Conservation (phyloP, 2,888 invertebrate species). For the Gisinianus flammeolus region DNA sequence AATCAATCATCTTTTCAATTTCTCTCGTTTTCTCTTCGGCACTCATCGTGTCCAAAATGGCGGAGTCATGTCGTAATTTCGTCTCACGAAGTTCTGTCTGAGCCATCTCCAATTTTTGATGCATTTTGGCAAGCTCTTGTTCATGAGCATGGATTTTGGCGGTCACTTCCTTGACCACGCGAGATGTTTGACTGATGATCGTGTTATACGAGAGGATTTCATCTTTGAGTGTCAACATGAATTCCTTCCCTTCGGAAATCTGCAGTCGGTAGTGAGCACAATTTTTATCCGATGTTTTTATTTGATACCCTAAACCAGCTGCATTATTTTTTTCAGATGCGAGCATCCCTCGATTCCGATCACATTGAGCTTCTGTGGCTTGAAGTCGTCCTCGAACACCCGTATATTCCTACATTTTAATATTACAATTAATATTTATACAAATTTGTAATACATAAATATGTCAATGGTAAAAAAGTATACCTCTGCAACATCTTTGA, state of each 20-base stretch:
- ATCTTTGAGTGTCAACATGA: not conserved
- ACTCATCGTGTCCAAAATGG: conserved; percentile 18
- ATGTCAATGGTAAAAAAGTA: not conserved
- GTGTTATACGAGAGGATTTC: conserved; percentile 27
- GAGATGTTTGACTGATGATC: conserved; percentile 16
- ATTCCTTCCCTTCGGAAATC: conserved; percentile 13
- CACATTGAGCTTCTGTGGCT: conserved; percentile 11
- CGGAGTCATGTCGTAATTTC: conserved; percentile 16
- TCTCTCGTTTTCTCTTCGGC: conserved; percentile 49
- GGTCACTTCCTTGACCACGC: conserved; percentile 6
- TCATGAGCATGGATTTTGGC: conserved; percentile 18
- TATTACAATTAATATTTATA: not conserved
- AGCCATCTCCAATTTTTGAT: conserved; percentile 25
- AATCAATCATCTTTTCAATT: conserved; percentile 64
- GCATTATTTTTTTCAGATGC: conserved; percentile 37
- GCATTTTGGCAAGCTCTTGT: conserved; percentile 21
- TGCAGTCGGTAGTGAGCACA: conserved; percentile 8
- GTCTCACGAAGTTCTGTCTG: not conserved
- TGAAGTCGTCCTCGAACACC: not conserved
- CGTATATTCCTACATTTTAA: conserved; percentile 30
- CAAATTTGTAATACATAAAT: not conserved
- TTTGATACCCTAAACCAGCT: conserved; percentile 34
- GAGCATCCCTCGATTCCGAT: conserved; percentile 38
- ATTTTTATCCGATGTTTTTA: conserved; percentile 26
- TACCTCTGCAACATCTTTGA: conserved; percentile 50